These are phyloP conservation scores for Leucosticte australis DNA, from an alignment of 2,113 vertebrate genomes.

Conservation along the genomic window DNA sequence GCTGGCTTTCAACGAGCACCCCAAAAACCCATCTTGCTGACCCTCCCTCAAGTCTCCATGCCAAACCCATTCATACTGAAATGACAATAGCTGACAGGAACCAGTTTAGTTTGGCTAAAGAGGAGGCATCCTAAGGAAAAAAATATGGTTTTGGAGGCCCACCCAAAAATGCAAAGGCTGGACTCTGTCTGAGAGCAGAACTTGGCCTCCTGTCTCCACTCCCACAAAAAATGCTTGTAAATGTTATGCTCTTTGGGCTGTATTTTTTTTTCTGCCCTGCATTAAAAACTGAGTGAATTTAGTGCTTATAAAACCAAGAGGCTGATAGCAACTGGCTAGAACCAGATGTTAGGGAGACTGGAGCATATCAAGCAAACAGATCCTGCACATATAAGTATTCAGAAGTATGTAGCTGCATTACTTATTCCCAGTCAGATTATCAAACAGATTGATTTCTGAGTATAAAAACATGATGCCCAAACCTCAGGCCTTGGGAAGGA, in stretches of 20 bases:
- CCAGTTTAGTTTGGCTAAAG: conserved; percentile 25
- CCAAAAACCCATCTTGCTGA: background rate
- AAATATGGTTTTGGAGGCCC: conserved; percentile 27
- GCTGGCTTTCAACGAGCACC: background rate
- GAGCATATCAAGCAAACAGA: conserved; percentile 55
- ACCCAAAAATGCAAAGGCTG: conserved; percentile 53
- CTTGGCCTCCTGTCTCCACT: conserved; percentile 54
- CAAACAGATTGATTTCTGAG: conserved; percentile 56
- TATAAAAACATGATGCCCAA: conserved; percentile 57
- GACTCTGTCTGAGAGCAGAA: conserved; percentile 22
- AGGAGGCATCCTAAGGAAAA: conserved; percentile 14
- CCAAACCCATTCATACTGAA: background rate
- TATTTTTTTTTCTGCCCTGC: background rate
- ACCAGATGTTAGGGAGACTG: conserved; percentile 68
- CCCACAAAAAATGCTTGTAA: conserved; percentile 59
- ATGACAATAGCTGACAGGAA: conserved; percentile 22
- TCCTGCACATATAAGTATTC: conserved; percentile 52
- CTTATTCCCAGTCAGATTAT: conserved; percentile 63
- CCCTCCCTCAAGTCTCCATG: background rate
- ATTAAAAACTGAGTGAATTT: conserved; percentile 58
- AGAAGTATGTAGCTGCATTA: conserved; percentile 65
- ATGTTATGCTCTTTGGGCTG: conserved; percentile 25
- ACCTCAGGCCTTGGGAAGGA: background rate
- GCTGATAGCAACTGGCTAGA: conserved; percentile 62
- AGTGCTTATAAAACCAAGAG: conserved; percentile 65